Base-by-base conservation (phyloP, 2,888 invertebrate genomes). In the Miltochrista miniata region DNA sequence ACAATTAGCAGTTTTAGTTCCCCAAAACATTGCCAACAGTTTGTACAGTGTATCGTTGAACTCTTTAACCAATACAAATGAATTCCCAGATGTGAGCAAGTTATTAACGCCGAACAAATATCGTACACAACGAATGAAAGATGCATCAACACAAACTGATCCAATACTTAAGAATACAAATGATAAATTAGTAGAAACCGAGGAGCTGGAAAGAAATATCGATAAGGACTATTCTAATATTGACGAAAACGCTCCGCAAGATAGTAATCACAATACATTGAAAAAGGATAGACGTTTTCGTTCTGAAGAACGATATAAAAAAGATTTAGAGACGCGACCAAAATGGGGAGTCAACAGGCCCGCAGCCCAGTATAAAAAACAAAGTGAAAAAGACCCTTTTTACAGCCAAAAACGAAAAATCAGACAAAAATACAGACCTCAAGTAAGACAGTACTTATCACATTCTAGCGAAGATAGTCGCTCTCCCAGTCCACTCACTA, bases 371-470 rank as follows among this genome's bases (percentile, higher is more conserved):
- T 97, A 97, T 75, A 93, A 97, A 54, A 97, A 97, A 74, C 97
- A 97, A 84, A 97, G 97, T 73, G 97, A 97, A 79, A 96, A 97
- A 72, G 97, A 97, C 88, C 96, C 96, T 0, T 94, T 96, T 78
- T 96, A 96, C 70, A 94, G 94, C 55, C 94, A 95, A 79, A 93
- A 94, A 74, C 89, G 94, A 57, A 95, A 96, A 81, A 84, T 94
- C 48, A 89, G 94, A 13, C 93, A 94, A 72, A 94, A 94, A 77
- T 92, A 94, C 60, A 93, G 95, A 53, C 92, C 93, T 45, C 93
- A 93, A 76, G 84, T 83, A 15, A 85, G 92, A 61, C 90, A 92
- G 61, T 93, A 93, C 69, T 72, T 92, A 49, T 92, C 93, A 13
- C 93, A 93, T 64, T 94, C 94, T 0, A 94, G 94, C 69, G 94